phyloP scores from a whole-genome alignment of 2,888 invertebrate species.

The Epicampocera succincta region DNA sequence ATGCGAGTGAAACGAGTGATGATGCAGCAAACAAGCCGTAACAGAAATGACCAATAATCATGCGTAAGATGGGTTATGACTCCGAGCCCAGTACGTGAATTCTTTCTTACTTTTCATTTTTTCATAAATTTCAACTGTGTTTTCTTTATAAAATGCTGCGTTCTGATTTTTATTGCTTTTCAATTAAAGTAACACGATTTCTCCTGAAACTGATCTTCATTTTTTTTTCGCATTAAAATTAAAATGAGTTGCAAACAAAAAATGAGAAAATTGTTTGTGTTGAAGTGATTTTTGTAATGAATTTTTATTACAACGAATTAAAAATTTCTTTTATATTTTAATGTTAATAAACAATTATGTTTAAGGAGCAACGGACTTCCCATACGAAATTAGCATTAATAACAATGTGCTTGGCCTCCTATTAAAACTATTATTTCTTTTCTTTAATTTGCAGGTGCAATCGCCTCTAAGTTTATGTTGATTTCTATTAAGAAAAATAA shows the following conservation, averaged over 20 bases:
- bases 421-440: no score
- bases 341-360: background rate
- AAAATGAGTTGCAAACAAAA: background rate
- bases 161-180: slow-evolving; percentile 56
- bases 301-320: slow-evolving; percentile 31
- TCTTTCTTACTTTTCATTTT: slow-evolving; percentile 1
- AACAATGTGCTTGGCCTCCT: no score
- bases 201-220: slow-evolving; percentile 32
- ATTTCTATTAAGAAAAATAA: no score
- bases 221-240: slow-evolving; percentile 7
- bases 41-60: slow-evolving; percentile 55
- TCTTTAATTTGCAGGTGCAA: no score
- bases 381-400: no score
- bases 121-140: slow-evolving; percentile 26
- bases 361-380: background rate
- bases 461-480: no score
- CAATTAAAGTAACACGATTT: slow-evolving; percentile 59
- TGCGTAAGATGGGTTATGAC: slow-evolving; percentile 65
- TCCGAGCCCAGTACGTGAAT: slow-evolving; percentile 34
- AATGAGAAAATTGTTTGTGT: slow-evolving; percentile 25
- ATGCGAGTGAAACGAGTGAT: slow-evolving; percentile 3
- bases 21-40: slow-evolving; percentile 58
- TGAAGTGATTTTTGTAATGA: slow-evolving; percentile 23
- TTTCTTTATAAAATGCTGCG: slow-evolving; percentile 38
- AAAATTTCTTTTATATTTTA: background rate